Percentiles rank a stretch among this genome's conserved stretches.
Evolutionary conservation across 2,888 invertebrate genomes (phyloP).

Genomic region (Mycalesis mineus): DNA sequence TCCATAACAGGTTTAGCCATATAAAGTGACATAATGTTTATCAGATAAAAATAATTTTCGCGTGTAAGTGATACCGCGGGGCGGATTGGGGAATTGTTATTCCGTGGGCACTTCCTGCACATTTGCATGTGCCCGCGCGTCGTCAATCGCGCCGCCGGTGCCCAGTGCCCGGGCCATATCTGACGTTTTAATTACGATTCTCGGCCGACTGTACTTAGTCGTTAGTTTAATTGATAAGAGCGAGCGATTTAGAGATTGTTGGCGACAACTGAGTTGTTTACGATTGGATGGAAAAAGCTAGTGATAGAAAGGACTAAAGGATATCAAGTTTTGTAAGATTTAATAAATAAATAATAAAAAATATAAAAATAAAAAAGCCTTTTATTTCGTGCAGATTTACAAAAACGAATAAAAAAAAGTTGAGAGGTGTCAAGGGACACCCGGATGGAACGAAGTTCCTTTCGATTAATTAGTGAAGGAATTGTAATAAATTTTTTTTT

Average conservation of each 20-base stretch:
- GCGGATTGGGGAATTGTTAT: slow-evolving; percentile 23
- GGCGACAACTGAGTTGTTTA: no score
- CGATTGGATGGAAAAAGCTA: no score
- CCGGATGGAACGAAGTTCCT: no score
- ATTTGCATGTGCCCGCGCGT: slow-evolving; percentile 56
- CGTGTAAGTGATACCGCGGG: slow-evolving; percentile 2
- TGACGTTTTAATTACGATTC: slow-evolving; percentile 74
- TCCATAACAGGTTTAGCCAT: not conserved
- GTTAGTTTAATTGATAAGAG: slow-evolving; percentile 28
- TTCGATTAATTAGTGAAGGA: no score
- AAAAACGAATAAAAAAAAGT: no score
- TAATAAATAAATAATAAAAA: no score
- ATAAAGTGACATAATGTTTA: slow-evolving; percentile 1
- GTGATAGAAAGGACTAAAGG: no score
- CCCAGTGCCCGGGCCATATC: slow-evolving; percentile 48
- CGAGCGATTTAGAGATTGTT: slow-evolving; percentile 9
- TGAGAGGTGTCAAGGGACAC: no score
- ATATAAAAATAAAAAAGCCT: no score
- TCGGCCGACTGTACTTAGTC: slow-evolving; percentile 39
- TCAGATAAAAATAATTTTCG: slow-evolving; percentile 10
- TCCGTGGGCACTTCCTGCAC: slow-evolving; percentile 35
- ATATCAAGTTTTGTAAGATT: no score
- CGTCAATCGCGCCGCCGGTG: slow-evolving; percentile 46
- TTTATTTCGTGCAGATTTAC: no score
- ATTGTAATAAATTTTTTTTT: no score